Evolutionary conservation across 2,797 vertebrate species (phyloP).

Genomic region (Vipera ursinii): DNA sequence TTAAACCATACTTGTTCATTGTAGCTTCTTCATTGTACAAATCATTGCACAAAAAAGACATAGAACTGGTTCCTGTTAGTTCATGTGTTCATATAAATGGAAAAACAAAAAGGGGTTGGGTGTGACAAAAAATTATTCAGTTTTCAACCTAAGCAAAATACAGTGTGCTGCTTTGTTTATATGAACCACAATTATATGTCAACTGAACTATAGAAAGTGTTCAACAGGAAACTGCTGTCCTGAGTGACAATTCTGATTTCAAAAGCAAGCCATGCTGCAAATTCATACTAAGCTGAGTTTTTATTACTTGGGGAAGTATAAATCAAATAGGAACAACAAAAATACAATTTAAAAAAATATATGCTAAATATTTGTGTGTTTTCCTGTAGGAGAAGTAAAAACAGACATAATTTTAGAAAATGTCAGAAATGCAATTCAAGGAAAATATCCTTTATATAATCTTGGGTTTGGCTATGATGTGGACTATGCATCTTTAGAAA

Average conservation of each 20-base stretch:
- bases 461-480: constrained; percentile 87
- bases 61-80: neutral
- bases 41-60: neutral
- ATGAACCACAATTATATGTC: neutral
- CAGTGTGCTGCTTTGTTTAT: neutral
- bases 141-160: neutral
- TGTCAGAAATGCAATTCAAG: constrained; percentile 74
- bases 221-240: neutral
- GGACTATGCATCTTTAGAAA: constrained; percentile 86
- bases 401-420: constrained; percentile 72
- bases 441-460: constrained; percentile 84
- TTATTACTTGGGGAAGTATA: neutral
- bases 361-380: neutral
- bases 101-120: neutral
- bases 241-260: neutral
- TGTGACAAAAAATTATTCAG: neutral
- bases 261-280: neutral
- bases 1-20: neutral
- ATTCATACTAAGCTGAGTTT: neutral
- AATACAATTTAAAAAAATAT: neutral
- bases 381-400: constrained; percentile 57
- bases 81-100: neutral
- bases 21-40: neutral
- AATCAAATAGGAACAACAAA: neutral
- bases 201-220: neutral